Evolutionary conservation across 2,797 vertebrate species (phyloP), one percentile per base, ranked within the genome.

Genomic region (Sciurus carolinensis): DNA sequence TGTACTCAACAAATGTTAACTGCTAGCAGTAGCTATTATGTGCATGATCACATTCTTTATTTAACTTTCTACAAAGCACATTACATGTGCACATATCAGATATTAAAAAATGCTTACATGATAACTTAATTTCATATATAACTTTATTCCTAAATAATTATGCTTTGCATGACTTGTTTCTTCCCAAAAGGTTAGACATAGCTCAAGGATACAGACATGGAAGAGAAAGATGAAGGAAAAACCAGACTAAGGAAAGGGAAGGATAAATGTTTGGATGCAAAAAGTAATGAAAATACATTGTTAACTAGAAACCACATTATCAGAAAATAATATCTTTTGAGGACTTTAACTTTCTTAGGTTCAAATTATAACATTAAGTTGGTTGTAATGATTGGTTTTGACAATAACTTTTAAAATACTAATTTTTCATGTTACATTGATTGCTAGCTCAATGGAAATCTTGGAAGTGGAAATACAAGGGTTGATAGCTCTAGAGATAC

Each of bases 311-410:
- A 50, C 14, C 57, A 44, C 4, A 3, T 47, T 88, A 95, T 42
- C 73, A 87, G 36, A 79, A 92, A 92, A 84, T 42, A 77, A 87
- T 47, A 10, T 69, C 11, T 67, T 94, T 71, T 94, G 39, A 82
- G 17, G 18, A 64, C 30, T 20, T 80, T 64, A 81, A 62, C 3
- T 80, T 91, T 22, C 87, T 95, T 73, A 42, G 26, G 22, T 72
- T 95, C 39, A 87, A 90, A 72, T 84, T 84, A 54, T 6, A 83
- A 22, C 15, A 75, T 94, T 33, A n/a, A n/a, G 80, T 72, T 93
- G 4, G 4, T 69, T 84, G 42, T 87, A 80, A 66, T 84, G 33
- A 59, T 90, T 39, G 22, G 20, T 36, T 59, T 13, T 44, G 76
- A 50, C 7, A 50, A 28, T 69, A 44, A 59, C 20, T 77, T 62